These are phyloP conservation scores for Accipiter cooperii DNA, from an alignment of 2,113 vertebrate species.

Conservation along the genomic window DNA sequence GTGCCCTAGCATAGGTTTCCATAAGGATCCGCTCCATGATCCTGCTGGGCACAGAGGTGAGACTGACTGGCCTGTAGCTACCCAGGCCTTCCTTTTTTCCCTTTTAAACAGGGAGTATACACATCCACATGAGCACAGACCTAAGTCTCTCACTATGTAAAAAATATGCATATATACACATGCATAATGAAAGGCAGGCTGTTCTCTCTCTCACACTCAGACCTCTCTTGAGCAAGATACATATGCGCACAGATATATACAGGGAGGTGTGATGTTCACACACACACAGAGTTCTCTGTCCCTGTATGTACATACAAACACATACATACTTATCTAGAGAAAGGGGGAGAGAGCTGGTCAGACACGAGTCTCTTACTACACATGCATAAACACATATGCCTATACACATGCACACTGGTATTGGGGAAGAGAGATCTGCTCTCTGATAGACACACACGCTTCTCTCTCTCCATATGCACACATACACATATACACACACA, in stretches of 20 bases:
- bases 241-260: neutral
- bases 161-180: neutral
- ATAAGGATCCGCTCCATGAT: too few species aligned
- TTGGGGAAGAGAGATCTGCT: neutral
- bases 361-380: neutral
- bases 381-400: fast-evolving
- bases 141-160: neutral
- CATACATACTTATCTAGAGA: neutral
- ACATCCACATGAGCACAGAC: neutral
- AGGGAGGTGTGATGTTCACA: neutral
- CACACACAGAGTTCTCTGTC: neutral
- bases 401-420: too few species aligned
- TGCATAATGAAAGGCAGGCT: neutral
- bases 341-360: too few species aligned
- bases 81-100: too few species aligned
- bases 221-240: neutral
- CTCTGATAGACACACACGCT: neutral
- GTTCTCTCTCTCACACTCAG: neutral
- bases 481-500: neutral
- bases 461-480: neutral
- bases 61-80: too few species aligned
- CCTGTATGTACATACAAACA: neutral
- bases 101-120: too few species aligned
- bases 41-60: too few species aligned
- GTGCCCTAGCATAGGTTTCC: too few species aligned